These are phyloP conservation scores for Limnephilus rhombicus DNA, from an alignment of 2,888 invertebrate species.

Conservation along the genomic window DNA sequence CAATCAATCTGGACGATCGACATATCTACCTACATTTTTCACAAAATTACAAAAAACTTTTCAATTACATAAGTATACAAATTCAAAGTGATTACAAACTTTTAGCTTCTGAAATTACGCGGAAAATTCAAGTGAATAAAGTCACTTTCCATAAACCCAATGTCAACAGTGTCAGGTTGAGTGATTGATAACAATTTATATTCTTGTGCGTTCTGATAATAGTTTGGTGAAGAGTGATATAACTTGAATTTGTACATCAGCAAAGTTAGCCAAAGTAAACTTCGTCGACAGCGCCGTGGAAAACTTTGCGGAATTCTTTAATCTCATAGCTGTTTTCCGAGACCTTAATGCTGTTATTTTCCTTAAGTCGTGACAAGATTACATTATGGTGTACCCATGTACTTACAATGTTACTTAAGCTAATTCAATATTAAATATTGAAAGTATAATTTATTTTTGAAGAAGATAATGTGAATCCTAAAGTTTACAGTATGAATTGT, in stretches of 20 bases:
- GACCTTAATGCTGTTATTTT: background rate
- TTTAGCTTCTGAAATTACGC: conserved; percentile 12
- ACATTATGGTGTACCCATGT: background rate
- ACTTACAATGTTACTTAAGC: background rate
- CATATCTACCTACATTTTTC: background rate
- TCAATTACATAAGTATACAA: background rate
- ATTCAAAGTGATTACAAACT: background rate
- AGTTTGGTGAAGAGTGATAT: background rate
- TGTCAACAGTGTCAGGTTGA: conserved; percentile 6
- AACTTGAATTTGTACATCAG: background rate
- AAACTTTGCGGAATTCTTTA: background rate
- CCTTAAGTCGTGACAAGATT: background rate
- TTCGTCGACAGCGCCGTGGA: background rate
- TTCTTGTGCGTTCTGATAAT: background rate
- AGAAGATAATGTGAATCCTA: background rate
- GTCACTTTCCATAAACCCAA: background rate
- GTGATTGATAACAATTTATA: conserved; percentile 35
- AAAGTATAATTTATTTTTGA: too few relatives aligned
- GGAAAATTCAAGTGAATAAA: conserved; percentile 5
- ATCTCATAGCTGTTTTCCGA: background rate
- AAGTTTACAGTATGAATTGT: too few relatives aligned
- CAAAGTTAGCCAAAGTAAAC: background rate
- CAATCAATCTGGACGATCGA: too few relatives aligned
- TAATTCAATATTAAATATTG: background rate
- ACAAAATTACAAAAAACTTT: background rate